A percentile compares a stretch with the other conserved stretches of the same genome.
These are phyloP conservation scores for Trissolcus basalis DNA, from an alignment of 1,140 invertebrate genomes.

Conservation along the genomic window DNA sequence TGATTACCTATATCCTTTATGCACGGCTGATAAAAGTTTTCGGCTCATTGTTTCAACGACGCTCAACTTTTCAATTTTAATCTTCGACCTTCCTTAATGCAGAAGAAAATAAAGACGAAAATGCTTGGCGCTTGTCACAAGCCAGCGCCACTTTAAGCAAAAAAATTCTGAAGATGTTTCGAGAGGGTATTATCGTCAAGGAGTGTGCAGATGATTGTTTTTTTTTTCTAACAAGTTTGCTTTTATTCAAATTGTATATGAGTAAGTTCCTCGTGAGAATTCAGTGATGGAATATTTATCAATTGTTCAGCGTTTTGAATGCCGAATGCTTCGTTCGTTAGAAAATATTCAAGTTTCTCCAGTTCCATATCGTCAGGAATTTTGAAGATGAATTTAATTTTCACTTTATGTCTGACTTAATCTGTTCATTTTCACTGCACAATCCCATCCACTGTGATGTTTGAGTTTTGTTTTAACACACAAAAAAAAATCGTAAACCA, in stretches of 20 bases:
- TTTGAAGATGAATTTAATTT: too few relatives aligned
- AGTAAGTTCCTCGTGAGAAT: constrained; percentile 4
- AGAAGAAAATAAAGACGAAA: constrained; percentile 27
- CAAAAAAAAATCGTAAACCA: too few relatives aligned
- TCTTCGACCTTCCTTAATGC: constrained; percentile 29
- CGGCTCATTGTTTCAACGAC: constrained; percentile 23
- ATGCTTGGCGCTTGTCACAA: constrained; percentile 1
- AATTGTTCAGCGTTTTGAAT: constrained; percentile 4
- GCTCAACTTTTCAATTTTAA: constrained; percentile 45
- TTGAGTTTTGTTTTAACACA: too few relatives aligned
- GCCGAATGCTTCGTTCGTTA: too few relatives aligned
- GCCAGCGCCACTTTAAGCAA: neutral
- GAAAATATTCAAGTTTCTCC: too few relatives aligned
- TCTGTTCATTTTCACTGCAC: too few relatives aligned
- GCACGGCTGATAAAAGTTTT: constrained; percentile 22
- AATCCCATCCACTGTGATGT: too few relatives aligned
- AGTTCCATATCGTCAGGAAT: too few relatives aligned
- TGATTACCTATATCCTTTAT: constrained; percentile 7
- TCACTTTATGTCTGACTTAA: too few relatives aligned
- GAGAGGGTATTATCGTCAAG: constrained; percentile 13
- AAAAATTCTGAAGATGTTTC: constrained; percentile 27
- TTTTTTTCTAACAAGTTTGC: constrained; percentile 13
- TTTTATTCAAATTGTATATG: constrained; percentile 10
- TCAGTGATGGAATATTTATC: constrained; percentile 21
- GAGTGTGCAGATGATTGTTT: neutral